Conservation (phyloP, 2,888 invertebrate genomes). For the Pecten maximus region DNA sequence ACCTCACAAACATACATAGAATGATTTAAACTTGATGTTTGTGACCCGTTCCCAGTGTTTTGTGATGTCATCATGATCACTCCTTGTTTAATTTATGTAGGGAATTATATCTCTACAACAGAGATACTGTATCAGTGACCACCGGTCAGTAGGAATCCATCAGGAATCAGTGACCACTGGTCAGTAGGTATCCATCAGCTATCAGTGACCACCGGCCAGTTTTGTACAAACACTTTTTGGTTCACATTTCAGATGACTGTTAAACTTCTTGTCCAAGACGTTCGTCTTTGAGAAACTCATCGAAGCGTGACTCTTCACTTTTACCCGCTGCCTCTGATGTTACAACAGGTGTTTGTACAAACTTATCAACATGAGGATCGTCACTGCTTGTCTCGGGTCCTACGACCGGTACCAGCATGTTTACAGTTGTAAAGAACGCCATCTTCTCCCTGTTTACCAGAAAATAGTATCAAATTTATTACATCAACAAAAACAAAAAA, state of each 20-base stretch:
- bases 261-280: conserved; percentile 74
- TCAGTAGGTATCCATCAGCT: too few relatives aligned
- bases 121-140: too few relatives aligned
- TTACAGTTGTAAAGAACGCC: conserved; percentile 92
- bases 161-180: too few relatives aligned
- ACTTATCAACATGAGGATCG: background rate
- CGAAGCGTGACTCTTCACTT: conserved; percentile 60
- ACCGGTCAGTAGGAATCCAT: too few relatives aligned
- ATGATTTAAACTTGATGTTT: too few relatives aligned
- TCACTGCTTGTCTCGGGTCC: conserved; percentile 61
- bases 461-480: too few relatives aligned
- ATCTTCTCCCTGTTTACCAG: conserved; percentile 92
- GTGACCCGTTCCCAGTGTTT: too few relatives aligned
- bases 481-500: too few relatives aligned
- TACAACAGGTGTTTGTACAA: conserved; percentile 7
- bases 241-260: conserved; percentile 39
- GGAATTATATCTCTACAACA: too few relatives aligned
- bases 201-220: too few relatives aligned
- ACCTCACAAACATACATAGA: too few relatives aligned
- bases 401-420: conserved; percentile 79
- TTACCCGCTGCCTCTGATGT: conserved; percentile 41
- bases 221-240: background rate
- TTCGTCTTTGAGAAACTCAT: conserved; percentile 71
- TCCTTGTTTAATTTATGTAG: background rate
- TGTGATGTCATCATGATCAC: too few relatives aligned